Evolutionary conservation across 2,888 invertebrate species (phyloP).

Genomic region (Panorpa germanica): DNA sequence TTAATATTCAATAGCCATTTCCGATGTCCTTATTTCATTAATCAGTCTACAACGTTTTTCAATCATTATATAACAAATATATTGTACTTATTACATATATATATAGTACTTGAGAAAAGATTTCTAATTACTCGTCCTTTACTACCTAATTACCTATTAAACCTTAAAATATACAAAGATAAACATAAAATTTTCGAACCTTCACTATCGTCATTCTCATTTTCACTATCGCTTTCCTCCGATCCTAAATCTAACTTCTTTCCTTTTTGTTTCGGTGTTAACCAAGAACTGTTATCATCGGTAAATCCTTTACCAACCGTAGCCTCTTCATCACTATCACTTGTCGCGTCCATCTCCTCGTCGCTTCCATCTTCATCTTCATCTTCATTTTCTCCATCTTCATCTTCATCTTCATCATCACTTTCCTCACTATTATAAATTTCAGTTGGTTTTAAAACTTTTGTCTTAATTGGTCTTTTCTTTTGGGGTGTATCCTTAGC

Average conservation of each 20-base stretch:
- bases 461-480: constrained; percentile 17
- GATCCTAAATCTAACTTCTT: constrained; percentile 12
- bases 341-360: constrained; percentile 14
- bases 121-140: no score
- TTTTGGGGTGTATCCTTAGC: constrained; percentile 12
- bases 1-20: no score
- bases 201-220: constrained; percentile 7
- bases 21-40: no score
- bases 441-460: constrained; percentile 13
- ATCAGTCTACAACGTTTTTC: no score
- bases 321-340: constrained; percentile 12
- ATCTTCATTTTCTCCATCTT: constrained; percentile 18
- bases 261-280: constrained; percentile 36
- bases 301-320: constrained; percentile 34
- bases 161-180: no score
- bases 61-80: no score
- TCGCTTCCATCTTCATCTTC: constrained; percentile 23
- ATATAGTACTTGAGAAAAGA: no score
- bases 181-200: constrained; percentile 12
- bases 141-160: no score
- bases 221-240: constrained; percentile 17
- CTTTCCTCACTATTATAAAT: constrained; percentile 13
- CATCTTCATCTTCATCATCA: constrained; percentile 14
- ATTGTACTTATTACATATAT: no score
- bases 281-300: constrained; percentile 54